Base-by-base conservation (phyloP, 2,113 vertebrate genomes). In the Salvator merianae region DNA sequence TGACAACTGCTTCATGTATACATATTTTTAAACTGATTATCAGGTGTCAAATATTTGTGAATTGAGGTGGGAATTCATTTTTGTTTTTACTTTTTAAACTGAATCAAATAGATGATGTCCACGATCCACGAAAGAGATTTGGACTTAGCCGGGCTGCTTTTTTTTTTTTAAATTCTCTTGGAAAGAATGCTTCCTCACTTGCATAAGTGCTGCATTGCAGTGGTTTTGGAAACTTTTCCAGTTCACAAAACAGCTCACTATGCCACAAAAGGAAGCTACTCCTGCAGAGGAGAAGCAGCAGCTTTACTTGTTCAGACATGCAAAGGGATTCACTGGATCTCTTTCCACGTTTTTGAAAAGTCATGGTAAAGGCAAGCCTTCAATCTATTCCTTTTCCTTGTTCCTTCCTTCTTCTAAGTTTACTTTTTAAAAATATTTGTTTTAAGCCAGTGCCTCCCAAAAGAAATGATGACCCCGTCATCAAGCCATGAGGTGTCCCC, bases 1-100 rank as follows among this genome's bases (percentile, higher is more conserved):
- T 91, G 94, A 88, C 86, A 90, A 87, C 87, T 91, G 85, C 87
- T 94, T 89, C 88, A 92, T 91, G 86, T 87, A 91, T 90, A 90
- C 78, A 65, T 74, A 82, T 85, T 85, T 85, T 65, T 36, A 79
- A 86, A 92, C 93, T 91, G 93, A 89, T 92, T 88, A 84, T 93
- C 88, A 69, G 79, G 87, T 90, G 83, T 81, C 82, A 93, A 84
- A 53, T 91, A 53, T 94, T 90, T 91, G 53, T 94, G 89, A 89
- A 86, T 94, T 94, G 88, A 93, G 84, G 84, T 92, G 88, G 89
- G 87, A 83, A 93, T 63, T 73, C 83, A 88, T 84, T 66, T 73
- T 89, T 83, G 80, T 78, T 80, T 89, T 84, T 86, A 10, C 10
- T 9, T 47, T 47, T 47, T 47, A 88, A 92, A 82, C 18, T 20